These are phyloP conservation scores for Protonemura montana DNA, from an alignment of 2,888 invertebrate genomes.

Conservation along the genomic window DNA sequence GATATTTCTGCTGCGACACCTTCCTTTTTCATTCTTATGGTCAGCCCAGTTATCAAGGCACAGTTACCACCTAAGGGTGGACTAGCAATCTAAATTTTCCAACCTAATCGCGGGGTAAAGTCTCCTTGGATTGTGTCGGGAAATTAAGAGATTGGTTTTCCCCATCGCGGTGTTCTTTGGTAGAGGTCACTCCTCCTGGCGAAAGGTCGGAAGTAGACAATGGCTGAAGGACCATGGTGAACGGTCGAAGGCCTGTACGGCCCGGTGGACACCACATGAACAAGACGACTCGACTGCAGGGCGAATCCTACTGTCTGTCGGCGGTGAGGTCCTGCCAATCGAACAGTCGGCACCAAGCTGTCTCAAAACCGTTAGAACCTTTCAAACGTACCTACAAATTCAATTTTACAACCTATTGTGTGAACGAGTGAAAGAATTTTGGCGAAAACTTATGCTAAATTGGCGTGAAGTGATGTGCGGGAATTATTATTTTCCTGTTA, in stretches of 20 bases:
- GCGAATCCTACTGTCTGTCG: background rate
- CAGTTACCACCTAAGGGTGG: too few relatives aligned
- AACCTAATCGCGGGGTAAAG: too few relatives aligned
- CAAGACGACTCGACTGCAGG: background rate
- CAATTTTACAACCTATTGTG: conserved; percentile 7
- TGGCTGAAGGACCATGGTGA: background rate
- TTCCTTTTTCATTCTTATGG: too few relatives aligned
- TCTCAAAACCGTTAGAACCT: conserved; percentile 17
- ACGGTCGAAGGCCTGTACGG: background rate
- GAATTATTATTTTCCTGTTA: conserved; percentile 26
- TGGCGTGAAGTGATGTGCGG: conserved; percentile 26
- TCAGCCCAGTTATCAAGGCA: too few relatives aligned
- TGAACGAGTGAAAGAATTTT: background rate
- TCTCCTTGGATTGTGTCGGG: too few relatives aligned
- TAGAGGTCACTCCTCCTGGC: conserved; percentile 23
- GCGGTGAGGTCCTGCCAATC: background rate
- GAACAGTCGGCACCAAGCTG: conserved; percentile 14
- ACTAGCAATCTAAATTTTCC: too few relatives aligned
- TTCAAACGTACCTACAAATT: conserved; percentile 2
- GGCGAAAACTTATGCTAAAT: conserved; percentile 7
- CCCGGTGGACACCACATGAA: background rate
- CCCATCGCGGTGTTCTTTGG: background rate
- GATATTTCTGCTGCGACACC: too few relatives aligned
- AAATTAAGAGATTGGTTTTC: too few relatives aligned
- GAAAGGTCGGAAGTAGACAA: background rate